Evolutionary conservation across 2,797 vertebrate genomes (phyloP).

Genomic region (Glossophaga mutica): DNA sequence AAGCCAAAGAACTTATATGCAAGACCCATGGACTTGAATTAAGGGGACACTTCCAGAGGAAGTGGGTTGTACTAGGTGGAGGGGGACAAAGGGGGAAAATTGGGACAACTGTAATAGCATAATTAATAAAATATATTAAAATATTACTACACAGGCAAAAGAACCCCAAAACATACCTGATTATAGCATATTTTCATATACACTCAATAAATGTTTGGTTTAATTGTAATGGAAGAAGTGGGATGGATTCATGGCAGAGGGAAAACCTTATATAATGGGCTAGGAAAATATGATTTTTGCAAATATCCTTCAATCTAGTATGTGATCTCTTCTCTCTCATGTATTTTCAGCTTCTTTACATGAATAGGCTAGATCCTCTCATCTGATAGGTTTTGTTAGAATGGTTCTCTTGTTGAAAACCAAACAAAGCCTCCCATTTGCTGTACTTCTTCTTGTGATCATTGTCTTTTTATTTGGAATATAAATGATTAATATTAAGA

Average conservation of each 20-base stretch:
- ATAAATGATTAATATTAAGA: background rate
- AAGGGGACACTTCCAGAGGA: no score
- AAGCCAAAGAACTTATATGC: no score
- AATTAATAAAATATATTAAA: no score
- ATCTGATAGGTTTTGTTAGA: background rate
- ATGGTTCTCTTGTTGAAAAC: background rate
- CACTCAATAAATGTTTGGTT: background rate
- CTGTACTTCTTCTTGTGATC: background rate
- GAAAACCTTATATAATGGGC: background rate
- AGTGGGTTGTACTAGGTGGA: no score
- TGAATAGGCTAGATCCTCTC: background rate
- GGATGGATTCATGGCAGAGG: background rate
- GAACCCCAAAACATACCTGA: background rate
- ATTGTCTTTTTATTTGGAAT: background rate
- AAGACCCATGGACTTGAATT: no score
- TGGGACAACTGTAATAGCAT: no score
- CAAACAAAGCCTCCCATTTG: background rate
- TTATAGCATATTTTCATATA: background rate
- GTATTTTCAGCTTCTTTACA: background rate
- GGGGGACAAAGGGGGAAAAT: no score
- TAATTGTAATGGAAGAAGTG: background rate
- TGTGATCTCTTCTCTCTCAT: background rate
- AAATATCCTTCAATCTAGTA: background rate
- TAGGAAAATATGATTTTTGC: background rate
- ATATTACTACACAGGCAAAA: background rate